Conservation (phyloP, 2,888 invertebrate genomes). For the Eupithecia insigniata region DNA sequence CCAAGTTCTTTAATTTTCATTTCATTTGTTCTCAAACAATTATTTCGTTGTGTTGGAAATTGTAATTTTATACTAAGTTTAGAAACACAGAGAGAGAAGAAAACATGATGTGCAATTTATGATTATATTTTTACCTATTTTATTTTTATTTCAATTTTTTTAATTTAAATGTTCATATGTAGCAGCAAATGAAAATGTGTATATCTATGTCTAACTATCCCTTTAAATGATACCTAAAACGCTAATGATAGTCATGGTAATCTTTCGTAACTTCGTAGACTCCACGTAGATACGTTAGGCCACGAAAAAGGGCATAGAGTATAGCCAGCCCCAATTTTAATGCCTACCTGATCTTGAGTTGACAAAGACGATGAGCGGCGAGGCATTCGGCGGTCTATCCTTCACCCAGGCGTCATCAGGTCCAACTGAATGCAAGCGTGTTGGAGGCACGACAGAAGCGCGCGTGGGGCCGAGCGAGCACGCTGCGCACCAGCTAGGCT, state of each 20-base stretch:
- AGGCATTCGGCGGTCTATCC: constrained; percentile 90
- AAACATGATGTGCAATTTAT: no score
- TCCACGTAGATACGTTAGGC: background rate
- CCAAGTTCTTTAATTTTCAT: no score
- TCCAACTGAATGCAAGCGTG: constrained; percentile 94
- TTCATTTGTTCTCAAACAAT: no score
- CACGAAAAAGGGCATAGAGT: background rate
- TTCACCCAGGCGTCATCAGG: constrained; percentile 96
- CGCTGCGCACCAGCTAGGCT: constrained; percentile 89
- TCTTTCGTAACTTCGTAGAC: background rate
- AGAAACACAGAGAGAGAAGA: no score
- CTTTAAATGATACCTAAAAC: no score
- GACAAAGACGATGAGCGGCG: constrained; percentile 97
- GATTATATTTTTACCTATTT: no score
- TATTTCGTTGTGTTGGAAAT: no score
- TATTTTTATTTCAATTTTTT: no score
- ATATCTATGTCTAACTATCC: no score
- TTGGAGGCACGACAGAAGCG: constrained; percentile 97
- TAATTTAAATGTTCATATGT: no score
- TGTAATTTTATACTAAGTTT: no score
- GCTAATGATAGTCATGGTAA: background rate
- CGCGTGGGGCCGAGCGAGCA: constrained; percentile 95
- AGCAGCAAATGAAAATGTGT: no score
- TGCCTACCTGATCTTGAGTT: constrained; percentile 94
- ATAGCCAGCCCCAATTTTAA: background rate